Conservation (phyloP, 2,797 vertebrate species). For the Dendrocincla fuliginosa region DNA sequence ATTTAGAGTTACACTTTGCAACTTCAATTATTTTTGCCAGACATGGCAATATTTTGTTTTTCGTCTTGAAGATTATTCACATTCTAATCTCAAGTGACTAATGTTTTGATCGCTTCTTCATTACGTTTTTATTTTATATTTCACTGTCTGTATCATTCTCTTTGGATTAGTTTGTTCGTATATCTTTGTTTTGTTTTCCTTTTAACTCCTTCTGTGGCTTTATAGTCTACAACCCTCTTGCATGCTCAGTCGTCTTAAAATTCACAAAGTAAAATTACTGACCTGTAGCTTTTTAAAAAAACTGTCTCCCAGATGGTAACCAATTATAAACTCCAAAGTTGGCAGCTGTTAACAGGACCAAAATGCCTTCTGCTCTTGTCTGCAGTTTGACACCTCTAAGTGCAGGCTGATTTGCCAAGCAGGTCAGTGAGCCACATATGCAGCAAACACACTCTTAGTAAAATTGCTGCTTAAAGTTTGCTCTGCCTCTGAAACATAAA, state of each 20-base stretch:
- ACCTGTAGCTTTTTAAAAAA: background rate
- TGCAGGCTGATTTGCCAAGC: background rate
- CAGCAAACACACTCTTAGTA: background rate
- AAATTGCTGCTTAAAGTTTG: background rate
- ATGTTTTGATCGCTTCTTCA: conserved; percentile 13
- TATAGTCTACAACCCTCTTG: background rate
- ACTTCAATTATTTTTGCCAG: background rate
- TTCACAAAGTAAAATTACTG: background rate
- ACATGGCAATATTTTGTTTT: background rate
- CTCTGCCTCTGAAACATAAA: background rate
- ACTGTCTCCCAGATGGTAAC: background rate
- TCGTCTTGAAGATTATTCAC: background rate
- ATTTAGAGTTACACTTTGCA: background rate
- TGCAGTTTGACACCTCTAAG: conserved; percentile 1
- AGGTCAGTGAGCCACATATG: background rate
- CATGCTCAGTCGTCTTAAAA: background rate
- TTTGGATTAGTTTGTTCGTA: background rate
- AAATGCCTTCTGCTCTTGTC: background rate
- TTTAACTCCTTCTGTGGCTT: background rate
- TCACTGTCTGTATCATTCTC: background rate
- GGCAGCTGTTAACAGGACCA: background rate
- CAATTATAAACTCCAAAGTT: background rate
- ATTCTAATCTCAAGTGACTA: background rate
- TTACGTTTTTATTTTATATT: background rate
- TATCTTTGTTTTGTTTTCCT: background rate